Evolutionary conservation across 35 echinoderm and acorn worm species (phyloP).

Genomic region (Apostichopus japonicus): DNA sequence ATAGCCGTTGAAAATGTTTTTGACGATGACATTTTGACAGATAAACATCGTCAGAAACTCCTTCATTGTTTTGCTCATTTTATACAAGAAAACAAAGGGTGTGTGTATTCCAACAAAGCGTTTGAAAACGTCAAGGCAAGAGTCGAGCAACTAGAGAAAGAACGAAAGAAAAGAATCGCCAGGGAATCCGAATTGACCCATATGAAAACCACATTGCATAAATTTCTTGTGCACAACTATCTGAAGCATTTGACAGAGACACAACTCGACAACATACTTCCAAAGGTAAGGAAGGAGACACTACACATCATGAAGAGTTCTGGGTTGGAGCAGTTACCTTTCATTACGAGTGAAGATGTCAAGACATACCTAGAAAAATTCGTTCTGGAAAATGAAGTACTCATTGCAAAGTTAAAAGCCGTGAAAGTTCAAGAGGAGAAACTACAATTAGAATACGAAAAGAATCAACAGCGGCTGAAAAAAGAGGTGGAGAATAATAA

Average conservation of each 20-base stretch:
- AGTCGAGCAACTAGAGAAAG: neutral
- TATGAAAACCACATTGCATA: neutral
- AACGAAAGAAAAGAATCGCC: constrained; percentile 7
- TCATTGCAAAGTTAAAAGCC: neutral
- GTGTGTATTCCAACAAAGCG: neutral
- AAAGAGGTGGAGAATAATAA: neutral
- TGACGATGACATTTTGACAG: neutral
- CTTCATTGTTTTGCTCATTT: neutral
- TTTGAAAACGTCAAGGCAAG: neutral
- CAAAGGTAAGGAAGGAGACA: neutral
- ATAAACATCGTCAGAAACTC: neutral
- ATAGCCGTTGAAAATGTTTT: constrained; percentile 18
- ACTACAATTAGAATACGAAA: neutral
- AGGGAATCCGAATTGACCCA: constrained; percentile 1
- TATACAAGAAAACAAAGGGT: neutral
- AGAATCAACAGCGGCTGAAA: neutral
- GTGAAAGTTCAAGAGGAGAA: neutral
- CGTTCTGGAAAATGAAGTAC: neutral
- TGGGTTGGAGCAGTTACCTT: neutral
- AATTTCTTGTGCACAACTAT: constrained; percentile 16
- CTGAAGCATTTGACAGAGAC: neutral
- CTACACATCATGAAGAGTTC: neutral
- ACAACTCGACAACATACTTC: neutral
- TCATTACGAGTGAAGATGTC: neutral
- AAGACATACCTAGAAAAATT: neutral